Evolutionary conservation across 1,140 invertebrate species (phyloP).

Genomic region (Dysdera silvatica): DNA sequence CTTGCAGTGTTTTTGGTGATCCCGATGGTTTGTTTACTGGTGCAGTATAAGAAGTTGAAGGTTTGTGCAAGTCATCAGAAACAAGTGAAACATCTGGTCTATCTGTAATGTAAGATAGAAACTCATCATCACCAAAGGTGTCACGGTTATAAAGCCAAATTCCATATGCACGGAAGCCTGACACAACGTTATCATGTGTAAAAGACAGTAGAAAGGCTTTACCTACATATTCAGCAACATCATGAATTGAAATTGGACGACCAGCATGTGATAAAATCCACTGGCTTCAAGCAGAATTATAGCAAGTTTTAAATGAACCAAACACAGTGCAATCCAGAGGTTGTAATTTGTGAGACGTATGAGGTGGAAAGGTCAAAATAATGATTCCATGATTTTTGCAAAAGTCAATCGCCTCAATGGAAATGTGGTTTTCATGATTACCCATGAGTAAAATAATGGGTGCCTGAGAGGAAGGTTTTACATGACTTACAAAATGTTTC

Average conservation of each 20-base stretch:
- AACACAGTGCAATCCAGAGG: background rate
- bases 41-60: background rate
- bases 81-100: background rate
- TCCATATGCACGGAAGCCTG: background rate
- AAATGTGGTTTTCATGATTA: slow-evolving; percentile 39
- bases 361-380: background rate
- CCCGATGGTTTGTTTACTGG: too few species aligned
- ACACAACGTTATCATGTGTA: background rate
- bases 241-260: background rate
- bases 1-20: background rate
- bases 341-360: background rate
- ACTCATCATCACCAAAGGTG: background rate
- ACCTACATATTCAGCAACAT: background rate
- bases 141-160: background rate
- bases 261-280: background rate
- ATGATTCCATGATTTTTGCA: background rate
- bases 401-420: background rate
- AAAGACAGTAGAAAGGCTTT: background rate
- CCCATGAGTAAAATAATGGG: slow-evolving; percentile 43
- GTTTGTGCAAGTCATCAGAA: background rate
- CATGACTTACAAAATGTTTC: slow-evolving; percentile 42
- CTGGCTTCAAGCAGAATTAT: background rate
- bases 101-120: background rate
- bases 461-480: slow-evolving; percentile 33
- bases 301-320: background rate